A percentile compares a stretch with the other conserved stretches of the same genome.
Conservation (phyloP, 2,888 invertebrate species). For the Eupithecia inturbata region DNA sequence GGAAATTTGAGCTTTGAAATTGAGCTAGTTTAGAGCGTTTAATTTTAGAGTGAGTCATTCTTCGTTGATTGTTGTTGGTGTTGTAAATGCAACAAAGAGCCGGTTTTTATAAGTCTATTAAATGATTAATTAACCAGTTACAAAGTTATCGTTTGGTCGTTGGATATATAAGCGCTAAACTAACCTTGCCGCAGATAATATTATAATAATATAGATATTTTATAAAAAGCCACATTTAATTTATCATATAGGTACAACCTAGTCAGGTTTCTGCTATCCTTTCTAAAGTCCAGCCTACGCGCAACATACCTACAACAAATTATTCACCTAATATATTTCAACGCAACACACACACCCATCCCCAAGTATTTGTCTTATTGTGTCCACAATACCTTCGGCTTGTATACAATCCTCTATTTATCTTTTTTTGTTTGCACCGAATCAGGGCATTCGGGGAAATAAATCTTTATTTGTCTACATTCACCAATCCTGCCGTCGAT, state of each 20-base stretch:
- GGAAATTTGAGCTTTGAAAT: constrained; percentile 32
- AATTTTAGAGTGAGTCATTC: constrained; percentile 16
- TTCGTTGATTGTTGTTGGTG: not conserved
- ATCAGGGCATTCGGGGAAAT: constrained; percentile 66
- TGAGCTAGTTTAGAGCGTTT: constrained; percentile 24
- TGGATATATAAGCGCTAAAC: not conserved
- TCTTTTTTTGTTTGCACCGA: constrained; percentile 70
- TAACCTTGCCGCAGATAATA: too few species aligned
- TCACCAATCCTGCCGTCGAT: constrained; percentile 62
- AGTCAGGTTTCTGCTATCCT: not conserved
- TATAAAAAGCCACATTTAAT: not conserved
- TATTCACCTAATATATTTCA: not conserved
- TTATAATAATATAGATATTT: not conserved
- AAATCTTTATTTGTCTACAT: constrained; percentile 73
- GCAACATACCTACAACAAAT: not conserved
- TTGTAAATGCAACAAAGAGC: not conserved
- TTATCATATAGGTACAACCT: not conserved
- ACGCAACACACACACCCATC: constrained; percentile 45
- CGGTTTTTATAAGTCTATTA: not conserved
- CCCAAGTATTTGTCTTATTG: constrained; percentile 46
- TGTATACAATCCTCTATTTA: constrained; percentile 67
- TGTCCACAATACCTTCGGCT: constrained; percentile 62
- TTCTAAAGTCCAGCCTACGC: not conserved
- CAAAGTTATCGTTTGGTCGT: not conserved
- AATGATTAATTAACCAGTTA: not conserved